Evolutionary conservation across 2,113 vertebrate species (phyloP).

Genomic region (Haplochromis burtoni): DNA sequence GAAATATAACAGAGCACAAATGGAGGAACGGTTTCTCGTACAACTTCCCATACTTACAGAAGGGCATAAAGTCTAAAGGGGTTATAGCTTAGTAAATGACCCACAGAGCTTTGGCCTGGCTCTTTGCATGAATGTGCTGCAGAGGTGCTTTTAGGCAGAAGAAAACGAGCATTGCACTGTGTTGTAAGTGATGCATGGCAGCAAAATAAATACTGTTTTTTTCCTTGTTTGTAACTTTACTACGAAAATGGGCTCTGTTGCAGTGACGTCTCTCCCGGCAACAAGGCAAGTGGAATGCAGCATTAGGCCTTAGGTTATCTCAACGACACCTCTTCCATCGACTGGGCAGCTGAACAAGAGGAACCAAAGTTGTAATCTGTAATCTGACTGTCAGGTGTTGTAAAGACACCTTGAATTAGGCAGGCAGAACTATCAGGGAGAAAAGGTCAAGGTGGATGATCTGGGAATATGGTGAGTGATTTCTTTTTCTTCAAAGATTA

Average conservation of each 20-base stretch:
- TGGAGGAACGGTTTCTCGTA: background rate
- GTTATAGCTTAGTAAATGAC: background rate
- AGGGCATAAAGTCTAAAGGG: background rate
- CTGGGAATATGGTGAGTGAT: background rate
- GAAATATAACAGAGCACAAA: background rate
- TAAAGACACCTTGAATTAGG: background rate
- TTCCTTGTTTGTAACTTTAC: background rate
- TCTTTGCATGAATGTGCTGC: background rate
- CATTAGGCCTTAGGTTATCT: background rate
- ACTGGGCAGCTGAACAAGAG: background rate
- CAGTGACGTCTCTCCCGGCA: background rate
- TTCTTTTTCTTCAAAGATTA: background rate
- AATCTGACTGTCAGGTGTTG: background rate
- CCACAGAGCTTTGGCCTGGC: background rate
- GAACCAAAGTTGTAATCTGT: background rate
- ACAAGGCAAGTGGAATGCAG: background rate
- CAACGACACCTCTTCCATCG: background rate
- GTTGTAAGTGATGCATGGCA: background rate
- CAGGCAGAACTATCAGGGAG: background rate
- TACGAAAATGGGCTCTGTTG: background rate
- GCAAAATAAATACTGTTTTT: background rate
- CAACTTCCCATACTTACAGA: background rate
- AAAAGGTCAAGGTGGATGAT: background rate
- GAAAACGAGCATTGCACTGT: background rate
- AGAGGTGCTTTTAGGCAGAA: background rate